phyloP scores from a whole-genome alignment of 2,888 invertebrate species.

The Epirrita christyi region DNA sequence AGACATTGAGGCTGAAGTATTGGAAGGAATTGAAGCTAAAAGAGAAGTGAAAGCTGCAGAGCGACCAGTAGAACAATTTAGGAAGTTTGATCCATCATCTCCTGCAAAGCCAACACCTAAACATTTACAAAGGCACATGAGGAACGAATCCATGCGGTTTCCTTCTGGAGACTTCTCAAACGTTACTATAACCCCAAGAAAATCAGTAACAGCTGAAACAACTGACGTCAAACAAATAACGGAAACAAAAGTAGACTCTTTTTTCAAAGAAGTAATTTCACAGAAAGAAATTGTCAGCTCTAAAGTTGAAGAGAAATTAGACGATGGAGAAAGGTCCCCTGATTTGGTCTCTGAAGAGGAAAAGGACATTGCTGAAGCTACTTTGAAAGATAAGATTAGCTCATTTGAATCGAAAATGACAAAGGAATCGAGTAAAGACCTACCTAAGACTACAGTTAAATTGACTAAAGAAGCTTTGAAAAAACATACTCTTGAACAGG shows the following conservation, averaged over 20 bases:
- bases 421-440: conserved; percentile 70
- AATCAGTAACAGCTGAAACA: conserved; percentile 74
- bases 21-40: conserved; percentile 54
- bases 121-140: conserved; percentile 81
- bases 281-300: conserved; percentile 77
- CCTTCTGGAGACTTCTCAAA: conserved; percentile 82
- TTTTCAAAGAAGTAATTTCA: conserved; percentile 69
- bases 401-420: conserved; percentile 79
- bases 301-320: conserved; percentile 84
- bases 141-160: conserved; percentile 82
- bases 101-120: conserved; percentile 81
- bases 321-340: conserved; percentile 75
- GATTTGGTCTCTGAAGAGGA: conserved; percentile 72
- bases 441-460: conserved; percentile 72
- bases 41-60: conserved; percentile 64
- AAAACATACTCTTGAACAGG: conserved; percentile 78
- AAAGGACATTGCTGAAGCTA: conserved; percentile 79
- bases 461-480: conserved; percentile 81
- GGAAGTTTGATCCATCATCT: conserved; percentile 76
- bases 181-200: conserved; percentile 77
- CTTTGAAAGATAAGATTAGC: conserved; percentile 74
- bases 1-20: conserved; percentile 56
- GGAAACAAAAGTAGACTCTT: conserved; percentile 62
- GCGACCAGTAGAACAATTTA: conserved; percentile 69
- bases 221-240: conserved; percentile 59